Evolutionary conservation across 2,797 vertebrate genomes (phyloP).

Genomic region (Aphelocoma californica): DNA sequence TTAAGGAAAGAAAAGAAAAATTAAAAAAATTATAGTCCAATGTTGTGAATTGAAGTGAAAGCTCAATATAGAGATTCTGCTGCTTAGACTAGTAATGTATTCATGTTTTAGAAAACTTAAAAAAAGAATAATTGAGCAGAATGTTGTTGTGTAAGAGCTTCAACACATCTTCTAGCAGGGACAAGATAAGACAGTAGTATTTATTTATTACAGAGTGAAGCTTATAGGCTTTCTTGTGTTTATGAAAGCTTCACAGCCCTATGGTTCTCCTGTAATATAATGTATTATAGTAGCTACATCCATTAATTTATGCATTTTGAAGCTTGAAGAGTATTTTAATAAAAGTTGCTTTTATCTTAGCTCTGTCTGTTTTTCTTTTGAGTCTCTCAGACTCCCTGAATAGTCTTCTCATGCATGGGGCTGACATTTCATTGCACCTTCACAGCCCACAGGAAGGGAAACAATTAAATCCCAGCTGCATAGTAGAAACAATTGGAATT

Average conservation of each 20-base stretch:
- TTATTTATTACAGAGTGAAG: conserved; percentile 66
- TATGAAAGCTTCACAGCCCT: conserved; percentile 54
- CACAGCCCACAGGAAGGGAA: not conserved
- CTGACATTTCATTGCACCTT: not conserved
- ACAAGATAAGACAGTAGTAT: conserved; percentile 12
- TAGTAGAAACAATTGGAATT: not conserved
- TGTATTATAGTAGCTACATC: conserved; percentile 77
- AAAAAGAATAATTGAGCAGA: not conserved
- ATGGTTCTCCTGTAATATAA: conserved; percentile 78
- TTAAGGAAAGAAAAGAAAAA: not conserved
- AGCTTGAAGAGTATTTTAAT: conserved; percentile 75
- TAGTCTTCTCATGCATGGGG: not conserved
- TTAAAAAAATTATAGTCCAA: not conserved
- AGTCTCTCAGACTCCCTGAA: not conserved
- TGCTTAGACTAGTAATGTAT: not conserved
- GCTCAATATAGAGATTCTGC: not conserved
- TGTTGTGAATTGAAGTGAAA: not conserved
- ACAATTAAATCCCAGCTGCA: not conserved
- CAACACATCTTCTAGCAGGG: not conserved
- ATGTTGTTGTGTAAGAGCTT: conserved; percentile 15
- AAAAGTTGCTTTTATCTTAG: conserved; percentile 78
- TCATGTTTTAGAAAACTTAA: not conserved
- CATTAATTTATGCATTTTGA: conserved; percentile 73
- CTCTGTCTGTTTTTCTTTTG: conserved; percentile 66
- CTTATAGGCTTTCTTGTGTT: conserved; percentile 47